phyloP scores from a whole-genome alignment of 2,797 vertebrate genomes.

The Pipistrellus kuhlii region DNA sequence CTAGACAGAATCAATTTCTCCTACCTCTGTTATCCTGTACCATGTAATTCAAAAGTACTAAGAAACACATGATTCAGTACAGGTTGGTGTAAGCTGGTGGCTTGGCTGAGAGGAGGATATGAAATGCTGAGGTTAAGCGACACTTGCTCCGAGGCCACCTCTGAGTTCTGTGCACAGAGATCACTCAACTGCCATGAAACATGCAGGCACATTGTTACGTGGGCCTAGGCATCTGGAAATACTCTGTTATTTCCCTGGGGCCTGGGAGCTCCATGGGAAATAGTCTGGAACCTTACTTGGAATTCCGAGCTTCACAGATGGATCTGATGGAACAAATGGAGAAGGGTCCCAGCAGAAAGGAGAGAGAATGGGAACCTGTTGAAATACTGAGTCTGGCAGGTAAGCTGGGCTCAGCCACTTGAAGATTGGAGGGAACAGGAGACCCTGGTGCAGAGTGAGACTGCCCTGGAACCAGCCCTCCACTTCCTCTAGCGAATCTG shows the following conservation, averaged over 20 bases:
- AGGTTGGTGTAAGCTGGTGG: conserved; percentile 47
- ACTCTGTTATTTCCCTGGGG: conserved; percentile 62
- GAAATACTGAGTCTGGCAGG: background rate
- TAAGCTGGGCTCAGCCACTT: background rate
- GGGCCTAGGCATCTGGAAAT: conserved; percentile 56
- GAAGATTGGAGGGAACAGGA: background rate
- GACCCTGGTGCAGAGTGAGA: no score
- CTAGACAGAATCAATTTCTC: conserved; percentile 54
- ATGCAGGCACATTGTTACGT: conserved; percentile 28
- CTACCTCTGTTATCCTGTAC: background rate
- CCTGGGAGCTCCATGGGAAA: conserved; percentile 32
- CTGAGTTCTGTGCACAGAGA: conserved; percentile 59
- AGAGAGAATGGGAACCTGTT: background rate
- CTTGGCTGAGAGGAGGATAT: conserved; percentile 29
- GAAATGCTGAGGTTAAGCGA: conserved; percentile 65
- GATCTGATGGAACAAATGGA: background rate
- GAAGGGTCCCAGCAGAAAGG: background rate
- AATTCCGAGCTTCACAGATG: conserved; percentile 25
- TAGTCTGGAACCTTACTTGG: background rate
- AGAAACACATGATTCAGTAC: conserved; percentile 53
- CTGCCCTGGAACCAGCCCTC: background rate
- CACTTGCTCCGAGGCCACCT: conserved; percentile 17
- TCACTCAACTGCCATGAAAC: background rate
- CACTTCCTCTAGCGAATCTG: background rate
- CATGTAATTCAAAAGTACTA: conserved; percentile 64